phyloP scores from a whole-genome alignment of 2,797 vertebrate genomes.

The Ctenopoma kingsleyae region DNA sequence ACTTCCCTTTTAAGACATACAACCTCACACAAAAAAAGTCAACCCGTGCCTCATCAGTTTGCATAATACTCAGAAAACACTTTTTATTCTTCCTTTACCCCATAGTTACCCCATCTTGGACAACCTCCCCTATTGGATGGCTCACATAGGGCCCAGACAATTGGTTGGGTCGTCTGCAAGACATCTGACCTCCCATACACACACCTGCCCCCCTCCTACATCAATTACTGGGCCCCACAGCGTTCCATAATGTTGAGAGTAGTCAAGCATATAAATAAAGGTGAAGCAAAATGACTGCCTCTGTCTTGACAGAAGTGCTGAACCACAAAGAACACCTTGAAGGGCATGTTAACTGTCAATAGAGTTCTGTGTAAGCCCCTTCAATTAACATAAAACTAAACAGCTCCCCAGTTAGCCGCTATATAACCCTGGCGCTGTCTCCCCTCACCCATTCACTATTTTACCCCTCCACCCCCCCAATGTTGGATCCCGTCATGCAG shows the following conservation, averaged over 20 bases:
- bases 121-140: slow-evolving; percentile 54
- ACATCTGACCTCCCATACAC: slow-evolving; percentile 75
- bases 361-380: slow-evolving; percentile 86
- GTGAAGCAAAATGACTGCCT: slow-evolving; percentile 94
- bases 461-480: slow-evolving; percentile 28
- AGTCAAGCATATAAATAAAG: slow-evolving; percentile 98
- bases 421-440: slow-evolving; percentile 75
- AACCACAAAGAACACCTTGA: slow-evolving; percentile 95
- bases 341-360: slow-evolving; percentile 90
- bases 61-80: slow-evolving; percentile 43
- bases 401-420: slow-evolving; percentile 79
- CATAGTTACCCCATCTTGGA: slow-evolving; percentile 44
- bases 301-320: slow-evolving; percentile 98
- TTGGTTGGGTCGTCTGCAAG: slow-evolving; percentile 69
- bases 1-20: slow-evolving; percentile 25
- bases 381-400: slow-evolving; percentile 90
- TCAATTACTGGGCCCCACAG: slow-evolving; percentile 81
- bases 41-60: slow-evolving; percentile 42
- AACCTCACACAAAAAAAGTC: slow-evolving; percentile 17
- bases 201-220: slow-evolving; percentile 66
- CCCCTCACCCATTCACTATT: slow-evolving; percentile 55
- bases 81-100: slow-evolving; percentile 48
- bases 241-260: slow-evolving; percentile 91
- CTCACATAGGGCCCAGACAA: slow-evolving; percentile 64
- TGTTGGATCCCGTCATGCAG: slow-evolving; percentile 69